Conservation (phyloP, 2,797 vertebrate species). For the Melanotaenia parkinsoni region DNA sequence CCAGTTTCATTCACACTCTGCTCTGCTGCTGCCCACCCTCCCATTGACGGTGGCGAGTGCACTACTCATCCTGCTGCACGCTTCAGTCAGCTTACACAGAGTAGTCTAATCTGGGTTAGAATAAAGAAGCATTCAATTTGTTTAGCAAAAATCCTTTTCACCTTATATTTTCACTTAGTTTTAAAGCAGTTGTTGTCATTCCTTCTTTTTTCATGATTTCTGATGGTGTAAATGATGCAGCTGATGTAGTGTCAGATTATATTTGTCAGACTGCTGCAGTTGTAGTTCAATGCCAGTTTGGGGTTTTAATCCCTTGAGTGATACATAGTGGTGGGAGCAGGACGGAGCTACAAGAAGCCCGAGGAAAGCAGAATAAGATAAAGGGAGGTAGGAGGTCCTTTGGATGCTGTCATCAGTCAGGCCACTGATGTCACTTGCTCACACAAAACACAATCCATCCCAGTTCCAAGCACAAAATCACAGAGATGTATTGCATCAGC, state of each 20-base stretch:
- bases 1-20: conserved; percentile 75
- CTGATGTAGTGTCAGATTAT: conserved; percentile 29
- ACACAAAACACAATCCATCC: conserved; percentile 33
- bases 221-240: background rate
- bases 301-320: conserved; percentile 42
- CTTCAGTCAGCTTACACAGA: conserved; percentile 32
- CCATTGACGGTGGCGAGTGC: conserved; percentile 66
- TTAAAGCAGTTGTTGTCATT: background rate
- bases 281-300: conserved; percentile 33
- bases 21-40: conserved; percentile 65
- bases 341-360: no score
- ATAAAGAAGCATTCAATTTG: conserved; percentile 11
- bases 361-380: background rate
- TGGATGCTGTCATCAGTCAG: conserved; percentile 56
- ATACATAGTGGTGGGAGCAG: background rate
- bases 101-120: conserved; percentile 34
- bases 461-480: conserved; percentile 12
- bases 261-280: conserved; percentile 29
- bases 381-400: conserved; percentile 42
- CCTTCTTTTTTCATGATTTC: background rate
- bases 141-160: conserved; percentile 11
- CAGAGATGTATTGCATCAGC: background rate
- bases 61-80: conserved; percentile 34
- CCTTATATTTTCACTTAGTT: conserved; percentile 1
- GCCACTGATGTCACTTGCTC: conserved; percentile 52